phyloP scores from a whole-genome alignment of 2,888 invertebrate species.

The Drepanosiphum platanoidis region DNA sequence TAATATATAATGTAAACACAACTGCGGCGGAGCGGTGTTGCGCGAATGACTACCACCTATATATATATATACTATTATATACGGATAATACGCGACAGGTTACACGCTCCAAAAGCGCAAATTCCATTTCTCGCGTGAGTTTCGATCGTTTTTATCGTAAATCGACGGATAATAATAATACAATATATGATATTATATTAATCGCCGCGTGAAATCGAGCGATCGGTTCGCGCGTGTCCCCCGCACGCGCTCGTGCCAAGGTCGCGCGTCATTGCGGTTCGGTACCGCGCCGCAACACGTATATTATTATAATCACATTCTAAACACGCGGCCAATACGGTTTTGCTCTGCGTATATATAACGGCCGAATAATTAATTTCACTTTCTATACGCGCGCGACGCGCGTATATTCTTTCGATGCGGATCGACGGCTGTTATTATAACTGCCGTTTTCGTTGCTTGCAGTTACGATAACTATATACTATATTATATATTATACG shows the following conservation, averaged over 20 bases:
- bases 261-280: conserved; percentile 9
- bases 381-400: conserved; percentile 13
- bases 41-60: neutral
- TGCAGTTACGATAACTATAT: too few relatives aligned
- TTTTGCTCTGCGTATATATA: neutral
- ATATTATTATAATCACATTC: conserved; percentile 1
- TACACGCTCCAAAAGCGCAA: conserved; percentile 43
- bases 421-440: neutral
- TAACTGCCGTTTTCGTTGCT: too few relatives aligned
- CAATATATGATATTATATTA: too few relatives aligned
- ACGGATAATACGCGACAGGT: too few relatives aligned
- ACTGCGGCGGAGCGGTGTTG: neutral
- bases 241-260: conserved; percentile 35
- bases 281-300: neutral
- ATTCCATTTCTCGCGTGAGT: neutral
- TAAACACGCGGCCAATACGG: neutral
- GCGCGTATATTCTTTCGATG: neutral
- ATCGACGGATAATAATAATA: conserved; percentile 2
- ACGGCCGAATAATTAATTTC: conserved; percentile 28
- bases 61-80: too few relatives aligned
- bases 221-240: conserved; percentile 15
- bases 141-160: neutral
- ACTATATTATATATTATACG: too few relatives aligned
- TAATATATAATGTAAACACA: neutral
- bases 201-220: conserved; percentile 36